Base-by-base conservation (phyloP, 2,113 vertebrate genomes). In the Anguilla japonica region DNA sequence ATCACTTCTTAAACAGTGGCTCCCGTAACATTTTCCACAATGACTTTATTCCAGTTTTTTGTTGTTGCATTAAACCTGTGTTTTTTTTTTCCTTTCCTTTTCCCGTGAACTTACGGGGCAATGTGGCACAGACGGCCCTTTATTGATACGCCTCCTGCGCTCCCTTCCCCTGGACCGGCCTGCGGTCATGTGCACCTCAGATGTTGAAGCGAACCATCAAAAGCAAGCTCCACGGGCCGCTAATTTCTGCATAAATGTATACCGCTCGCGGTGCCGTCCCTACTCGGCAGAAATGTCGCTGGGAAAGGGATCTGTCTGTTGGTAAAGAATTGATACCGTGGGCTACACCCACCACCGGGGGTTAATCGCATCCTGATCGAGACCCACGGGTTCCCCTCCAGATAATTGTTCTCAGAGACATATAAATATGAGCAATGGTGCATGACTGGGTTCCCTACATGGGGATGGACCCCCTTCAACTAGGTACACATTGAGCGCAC, bases 121-220 rank as follows among this genome's bases (percentile, higher is more conserved):
- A 79, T 13, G 75, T 79, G 8, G 39, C 75, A 79, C n/a, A 40
- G 15, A 16, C 75, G 9, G 34, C 29, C 26, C 13, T 79, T 79
- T 39, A 4, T 79, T 14, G n/a, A 79, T 41, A 82, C 13, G 13
- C 50, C 9, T 53, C 1, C 13, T 53, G 11, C 9, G 13, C 50
- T 53, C 50, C 50, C 13, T 14, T 53, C 13, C 50, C 50, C 1
- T 11, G 8, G 9, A 53, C 50, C 50, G 11, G 50, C 50, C 50
- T 53, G 50, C 8, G 11, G 50, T 91, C 93, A 94, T 93, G 90
- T 94, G 93, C 89, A 87, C 80, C 20, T 95, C 93, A 93, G 89
- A 95, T 94, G 93, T 93, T 89, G 81, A 91, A 88, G 86, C 5
- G 84, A 89, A 82, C 81, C 87, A 84, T 88, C 84, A 81, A 85